Base-by-base conservation (phyloP, 2,888 invertebrate species). In the Lordiphosa andalusiaca region DNA sequence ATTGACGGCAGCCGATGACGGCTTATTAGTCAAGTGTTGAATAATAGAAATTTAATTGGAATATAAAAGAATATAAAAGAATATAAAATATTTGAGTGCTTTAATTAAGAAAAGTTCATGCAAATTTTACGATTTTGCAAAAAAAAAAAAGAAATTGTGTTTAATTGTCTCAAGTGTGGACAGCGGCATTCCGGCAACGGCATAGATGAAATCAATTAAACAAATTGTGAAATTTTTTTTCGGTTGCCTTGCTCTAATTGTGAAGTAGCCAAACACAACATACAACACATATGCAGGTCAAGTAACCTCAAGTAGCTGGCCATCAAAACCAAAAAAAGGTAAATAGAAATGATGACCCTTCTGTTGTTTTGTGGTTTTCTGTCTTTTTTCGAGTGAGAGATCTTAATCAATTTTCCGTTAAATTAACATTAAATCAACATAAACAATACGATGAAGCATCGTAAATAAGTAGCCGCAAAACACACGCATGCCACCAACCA, bases 361-460 rank as follows among this genome's bases (percentile, higher is more conserved):
- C 33, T 33, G 56, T 38, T 41, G n/a, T 53, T 47, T 40, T 42
- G 12, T 39, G 12, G 39, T 33, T 41, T 25, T 25, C 25, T 7
- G 25, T 25, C 25, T 25, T 6, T 25, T 6, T 25, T 25, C 25
- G 25, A 25, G 25, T 9, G 30, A 30, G 35, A 67, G 80, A 80
- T 84, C 61, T 66, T 83, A 76, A 80, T 80, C 85, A 83, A 68
- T 80, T 85, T 85, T 76, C 77, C 83, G 76, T 67, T 62, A 84
- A 85, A 80, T 80, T 85, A 84, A 83, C 78, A 84, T 80, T 55
- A 67, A 80, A 84, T 83, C 73, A 71, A 76, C 83, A 85, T 83
- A 84, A 80, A 83, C 73, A 80, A 84, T 69, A 68, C 63, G 53
- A 44, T 54, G 52, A 59, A 13, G 41, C 23, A 12, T 30, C 44